Conservation (phyloP, 2,113 vertebrate genomes). For the Oncorhynchus clarkii region DNA sequence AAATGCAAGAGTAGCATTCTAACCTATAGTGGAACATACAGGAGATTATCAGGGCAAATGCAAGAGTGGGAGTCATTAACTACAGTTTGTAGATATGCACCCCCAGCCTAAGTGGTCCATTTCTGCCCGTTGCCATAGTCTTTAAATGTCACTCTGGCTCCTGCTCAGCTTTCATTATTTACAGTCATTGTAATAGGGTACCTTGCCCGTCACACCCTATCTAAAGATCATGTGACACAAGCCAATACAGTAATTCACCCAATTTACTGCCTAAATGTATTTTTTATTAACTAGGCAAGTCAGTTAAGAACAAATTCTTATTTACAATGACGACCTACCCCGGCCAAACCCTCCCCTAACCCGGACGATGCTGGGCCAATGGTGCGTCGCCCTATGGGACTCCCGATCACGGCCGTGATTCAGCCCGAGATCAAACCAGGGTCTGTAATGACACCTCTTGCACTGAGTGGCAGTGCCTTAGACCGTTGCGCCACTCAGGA, state of each 20-base stretch:
- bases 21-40: not conserved
- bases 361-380: too few relatives aligned
- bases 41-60: not conserved
- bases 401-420: too few relatives aligned
- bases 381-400: too few relatives aligned
- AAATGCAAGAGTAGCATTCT: not conserved
- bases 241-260: not conserved
- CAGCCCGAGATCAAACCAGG: too few relatives aligned
- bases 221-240: not conserved
- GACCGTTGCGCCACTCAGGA: too few relatives aligned
- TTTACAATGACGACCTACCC: too few relatives aligned
- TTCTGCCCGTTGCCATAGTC: not conserved
- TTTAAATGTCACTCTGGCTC: constrained; percentile 3
- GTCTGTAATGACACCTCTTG: too few relatives aligned
- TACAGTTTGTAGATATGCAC: too few relatives aligned
- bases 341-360: too few relatives aligned
- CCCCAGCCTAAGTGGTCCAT: too few relatives aligned
- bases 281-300: not conserved
- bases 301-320: too few relatives aligned
- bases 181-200: not conserved
- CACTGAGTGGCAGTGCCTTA: too few relatives aligned
- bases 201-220: not conserved
- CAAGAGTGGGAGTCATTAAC: not conserved
- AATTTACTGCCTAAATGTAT: constrained; percentile 12
- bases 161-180: not conserved